These are phyloP conservation scores for Pterostichus madidus DNA, from an alignment of 2,888 invertebrate species.

Conservation along the genomic window DNA sequence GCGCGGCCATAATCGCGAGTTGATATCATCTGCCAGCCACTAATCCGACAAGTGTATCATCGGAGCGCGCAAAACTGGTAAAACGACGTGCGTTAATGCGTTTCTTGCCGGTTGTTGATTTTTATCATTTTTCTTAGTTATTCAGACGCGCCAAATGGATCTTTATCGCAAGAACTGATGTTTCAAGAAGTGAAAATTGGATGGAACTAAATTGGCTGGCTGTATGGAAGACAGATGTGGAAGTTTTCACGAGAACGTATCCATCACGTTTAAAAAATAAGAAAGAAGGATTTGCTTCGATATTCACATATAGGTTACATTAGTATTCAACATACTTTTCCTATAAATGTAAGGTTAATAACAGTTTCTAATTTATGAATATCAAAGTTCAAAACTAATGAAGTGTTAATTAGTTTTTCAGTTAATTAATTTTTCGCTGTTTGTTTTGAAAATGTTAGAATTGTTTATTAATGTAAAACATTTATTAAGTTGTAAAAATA, in stretches of 20 bases:
- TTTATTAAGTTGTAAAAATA: too few relatives aligned
- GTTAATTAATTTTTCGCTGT: too few relatives aligned
- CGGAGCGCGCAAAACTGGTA: not conserved
- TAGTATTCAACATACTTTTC: not conserved
- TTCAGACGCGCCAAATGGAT: conserved; percentile 52
- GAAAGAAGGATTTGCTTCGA: not conserved
- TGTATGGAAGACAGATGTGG: conserved; percentile 51
- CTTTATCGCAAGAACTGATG: conserved; percentile 45
- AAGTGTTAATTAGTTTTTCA: too few relatives aligned
- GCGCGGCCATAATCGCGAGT: too few relatives aligned
- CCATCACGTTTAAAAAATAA: conserved; percentile 51
- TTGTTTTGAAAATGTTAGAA: too few relatives aligned
- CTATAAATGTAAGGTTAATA: too few relatives aligned
- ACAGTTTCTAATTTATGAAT: too few relatives aligned
- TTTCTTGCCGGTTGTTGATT: conserved; percentile 48
- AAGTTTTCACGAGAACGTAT: conserved; percentile 46
- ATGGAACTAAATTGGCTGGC: conserved; percentile 56
- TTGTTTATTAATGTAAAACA: too few relatives aligned
- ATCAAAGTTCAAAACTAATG: too few relatives aligned
- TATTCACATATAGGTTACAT: not conserved
- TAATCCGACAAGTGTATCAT: not conserved
- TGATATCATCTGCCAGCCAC: too few relatives aligned
- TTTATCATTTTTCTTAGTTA: conserved; percentile 65
- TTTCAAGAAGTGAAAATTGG: conserved; percentile 59
- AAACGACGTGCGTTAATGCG: conserved; percentile 47